These are phyloP conservation scores for Chrysochloris asiatica DNA, from an alignment of 2,113 vertebrate species.

Conservation along the genomic window DNA sequence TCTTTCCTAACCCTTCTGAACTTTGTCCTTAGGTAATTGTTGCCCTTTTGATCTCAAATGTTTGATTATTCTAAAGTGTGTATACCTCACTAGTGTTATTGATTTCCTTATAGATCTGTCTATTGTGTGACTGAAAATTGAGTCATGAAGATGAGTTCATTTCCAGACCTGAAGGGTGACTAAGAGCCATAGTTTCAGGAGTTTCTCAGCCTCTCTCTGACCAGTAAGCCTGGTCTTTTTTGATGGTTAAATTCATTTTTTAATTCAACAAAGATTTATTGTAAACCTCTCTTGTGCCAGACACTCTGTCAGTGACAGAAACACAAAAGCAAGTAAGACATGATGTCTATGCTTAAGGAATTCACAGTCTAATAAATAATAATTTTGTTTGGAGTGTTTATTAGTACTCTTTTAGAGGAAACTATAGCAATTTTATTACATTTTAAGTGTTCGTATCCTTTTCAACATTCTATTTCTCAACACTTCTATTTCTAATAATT, in stretches of 20 bases:
- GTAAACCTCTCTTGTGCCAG: not conserved
- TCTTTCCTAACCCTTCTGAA: too few species aligned
- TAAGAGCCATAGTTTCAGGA: too few species aligned
- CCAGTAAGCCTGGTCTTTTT: too few species aligned
- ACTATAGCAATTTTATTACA: not conserved
- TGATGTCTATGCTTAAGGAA: not conserved
- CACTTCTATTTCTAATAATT: constrained; percentile 41
- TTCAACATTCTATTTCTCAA: not conserved
- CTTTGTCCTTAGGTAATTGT: too few species aligned
- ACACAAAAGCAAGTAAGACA: not conserved
- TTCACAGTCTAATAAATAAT: not conserved
- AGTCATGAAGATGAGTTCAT: too few species aligned
- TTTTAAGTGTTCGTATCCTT: constrained; percentile 20
- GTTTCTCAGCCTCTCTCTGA: too few species aligned
- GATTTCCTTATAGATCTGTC: too few species aligned
- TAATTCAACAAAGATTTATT: not conserved
- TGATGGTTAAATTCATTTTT: not conserved
- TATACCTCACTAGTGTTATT: too few species aligned
- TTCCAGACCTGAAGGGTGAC: too few species aligned
- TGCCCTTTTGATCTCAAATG: too few species aligned
- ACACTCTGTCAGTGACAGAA: not conserved
- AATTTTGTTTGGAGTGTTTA: not conserved
- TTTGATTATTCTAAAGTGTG: too few species aligned
- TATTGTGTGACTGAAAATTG: too few species aligned
- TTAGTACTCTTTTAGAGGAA: not conserved